Evolutionary conservation across 2,888 invertebrate species (phyloP).

Genomic region (Empis livida): DNA sequence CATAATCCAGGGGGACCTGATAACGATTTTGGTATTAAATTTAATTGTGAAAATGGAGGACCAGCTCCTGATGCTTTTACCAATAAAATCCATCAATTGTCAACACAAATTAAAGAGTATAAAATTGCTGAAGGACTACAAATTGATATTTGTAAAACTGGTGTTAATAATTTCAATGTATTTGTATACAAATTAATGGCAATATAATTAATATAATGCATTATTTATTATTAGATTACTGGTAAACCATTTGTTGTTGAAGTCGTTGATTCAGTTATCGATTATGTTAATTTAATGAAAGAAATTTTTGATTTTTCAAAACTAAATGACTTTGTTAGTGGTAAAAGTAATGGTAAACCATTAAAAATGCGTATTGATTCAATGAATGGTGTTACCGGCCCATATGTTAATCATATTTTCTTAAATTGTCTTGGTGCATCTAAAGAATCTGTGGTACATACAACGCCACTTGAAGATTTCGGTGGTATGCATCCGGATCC

Average conservation of each 20-base stretch:
- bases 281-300: constrained; percentile 86
- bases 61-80: constrained; percentile 90
- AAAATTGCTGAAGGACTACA: constrained; percentile 63
- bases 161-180: constrained; percentile 47
- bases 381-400: constrained; percentile 96
- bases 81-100: constrained; percentile 71
- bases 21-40: constrained; percentile 98
- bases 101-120: constrained; percentile 66
- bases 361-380: constrained; percentile 83
- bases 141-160: constrained; percentile 63
- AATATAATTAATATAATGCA: too few relatives aligned
- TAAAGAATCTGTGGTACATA: constrained; percentile 57
- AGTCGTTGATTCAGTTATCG: constrained; percentile 79
- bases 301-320: constrained; percentile 89
- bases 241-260: constrained; percentile 65
- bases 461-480: constrained; percentile 81
- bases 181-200: too few relatives aligned
- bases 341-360: constrained; percentile 48
- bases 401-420: constrained; percentile 84
- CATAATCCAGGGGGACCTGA: constrained; percentile 98
- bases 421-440: constrained; percentile 71
- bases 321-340: constrained; percentile 60
- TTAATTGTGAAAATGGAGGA: constrained; percentile 93
- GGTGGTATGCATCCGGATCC: constrained; percentile 97
- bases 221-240: constrained; percentile 44